Conservation (phyloP, 1,140 invertebrate species). For the Ceratina australensis region DNA sequence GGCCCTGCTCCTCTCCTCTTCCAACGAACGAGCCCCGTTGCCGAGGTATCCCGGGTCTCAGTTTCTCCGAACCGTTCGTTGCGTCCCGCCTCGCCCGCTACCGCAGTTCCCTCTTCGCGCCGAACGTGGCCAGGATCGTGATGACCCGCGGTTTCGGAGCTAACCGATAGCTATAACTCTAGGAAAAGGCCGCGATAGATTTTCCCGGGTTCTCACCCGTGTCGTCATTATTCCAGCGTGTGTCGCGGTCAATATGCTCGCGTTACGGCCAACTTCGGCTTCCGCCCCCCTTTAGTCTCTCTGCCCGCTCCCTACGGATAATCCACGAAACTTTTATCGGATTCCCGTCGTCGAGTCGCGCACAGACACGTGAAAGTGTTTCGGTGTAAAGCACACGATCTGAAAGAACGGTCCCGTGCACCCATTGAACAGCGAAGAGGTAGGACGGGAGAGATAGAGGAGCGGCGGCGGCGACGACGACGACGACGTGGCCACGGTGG, state of each 20-base stretch:
- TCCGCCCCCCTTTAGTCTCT: constrained; percentile 1
- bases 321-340: constrained; percentile 67
- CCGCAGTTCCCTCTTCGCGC: background rate
- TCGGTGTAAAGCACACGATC: constrained; percentile 32
- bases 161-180: constrained; percentile 53
- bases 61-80: background rate
- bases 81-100: background rate
- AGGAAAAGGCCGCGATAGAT: constrained; percentile 48
- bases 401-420: constrained; percentile 4
- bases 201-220: constrained; percentile 52
- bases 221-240: constrained; percentile 65
- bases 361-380: constrained; percentile 43
- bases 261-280: constrained; percentile 54
- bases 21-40: background rate
- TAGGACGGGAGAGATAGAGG: background rate
- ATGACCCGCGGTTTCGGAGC: constrained; percentile 48
- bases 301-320: constrained; percentile 45
- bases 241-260: constrained; percentile 66
- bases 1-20: constrained; percentile 28
- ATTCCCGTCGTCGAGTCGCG: constrained; percentile 48
- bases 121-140: constrained; percentile 29
- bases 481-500: background rate
- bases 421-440: background rate
- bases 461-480: too few species aligned
- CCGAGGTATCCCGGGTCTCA: too few species aligned